Evolutionary conservation across 2,113 vertebrate genomes (phyloP).

Genomic region (Halichoeres trimaculatus): DNA sequence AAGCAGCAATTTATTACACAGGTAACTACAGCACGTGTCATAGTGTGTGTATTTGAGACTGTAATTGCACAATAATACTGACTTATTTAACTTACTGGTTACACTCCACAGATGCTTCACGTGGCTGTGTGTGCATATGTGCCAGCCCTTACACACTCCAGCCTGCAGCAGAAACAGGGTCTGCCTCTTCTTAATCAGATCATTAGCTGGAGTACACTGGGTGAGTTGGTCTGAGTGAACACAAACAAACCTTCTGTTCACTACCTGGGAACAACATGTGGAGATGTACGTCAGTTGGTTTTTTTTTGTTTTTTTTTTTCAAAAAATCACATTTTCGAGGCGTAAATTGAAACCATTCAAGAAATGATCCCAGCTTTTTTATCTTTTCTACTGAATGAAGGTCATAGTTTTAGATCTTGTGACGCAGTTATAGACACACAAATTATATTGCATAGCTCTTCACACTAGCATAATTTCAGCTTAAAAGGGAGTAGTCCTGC

Average conservation of each 20-base stretch:
- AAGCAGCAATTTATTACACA: conserved; percentile 83
- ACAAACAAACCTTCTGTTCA: background rate
- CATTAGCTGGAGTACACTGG: conserved; percentile 91
- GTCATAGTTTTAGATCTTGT: too few relatives aligned
- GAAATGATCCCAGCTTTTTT: background rate
- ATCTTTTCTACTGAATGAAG: background rate
- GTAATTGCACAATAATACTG: background rate
- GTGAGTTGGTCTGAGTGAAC: conserved; percentile 72
- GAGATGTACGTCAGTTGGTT: background rate
- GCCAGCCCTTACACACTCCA: conserved; percentile 88
- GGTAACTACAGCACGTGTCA: conserved; percentile 75
- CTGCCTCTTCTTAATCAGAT: conserved; percentile 90
- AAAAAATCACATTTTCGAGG: background rate
- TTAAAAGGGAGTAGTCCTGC: too few relatives aligned
- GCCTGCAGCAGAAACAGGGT: conserved; percentile 89
- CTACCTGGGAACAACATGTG: background rate
- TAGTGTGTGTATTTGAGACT: background rate
- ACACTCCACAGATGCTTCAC: conserved; percentile 86
- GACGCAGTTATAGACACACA: too few relatives aligned
- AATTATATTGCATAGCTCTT: too few relatives aligned
- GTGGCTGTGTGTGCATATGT: conserved; percentile 83
- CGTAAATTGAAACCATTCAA: background rate
- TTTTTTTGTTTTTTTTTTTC: background rate
- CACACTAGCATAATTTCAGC: too few relatives aligned
- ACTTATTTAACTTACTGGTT: conserved; percentile 4